phyloP scores from a whole-genome alignment of 1,140 invertebrate species.

The Notospermus geniculatus region DNA sequence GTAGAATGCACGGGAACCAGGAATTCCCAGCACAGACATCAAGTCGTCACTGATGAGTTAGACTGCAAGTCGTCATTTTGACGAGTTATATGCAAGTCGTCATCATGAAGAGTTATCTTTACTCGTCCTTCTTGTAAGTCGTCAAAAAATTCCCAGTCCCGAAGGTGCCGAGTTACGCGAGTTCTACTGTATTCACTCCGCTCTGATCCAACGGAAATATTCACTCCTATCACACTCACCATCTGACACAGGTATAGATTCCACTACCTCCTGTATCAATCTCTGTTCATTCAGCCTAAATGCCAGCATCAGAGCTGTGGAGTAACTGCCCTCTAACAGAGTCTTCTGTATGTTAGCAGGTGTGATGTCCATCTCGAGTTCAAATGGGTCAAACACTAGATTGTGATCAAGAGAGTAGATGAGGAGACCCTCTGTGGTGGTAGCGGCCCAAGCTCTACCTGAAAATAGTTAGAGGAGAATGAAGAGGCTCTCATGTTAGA shows the following conservation, averaged over 20 bases:
- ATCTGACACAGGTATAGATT: conserved; percentile 71
- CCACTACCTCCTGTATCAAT: conserved; percentile 79
- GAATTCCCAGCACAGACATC: no score
- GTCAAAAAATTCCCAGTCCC: no score
- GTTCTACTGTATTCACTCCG: no score
- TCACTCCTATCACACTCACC: conserved; percentile 63
- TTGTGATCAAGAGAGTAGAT: conserved; percentile 83
- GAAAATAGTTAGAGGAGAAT: conserved; percentile 20
- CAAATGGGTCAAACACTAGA: conserved; percentile 80
- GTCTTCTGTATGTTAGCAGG: conserved; percentile 62
- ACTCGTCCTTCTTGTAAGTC: no score
- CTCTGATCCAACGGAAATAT: background rate
- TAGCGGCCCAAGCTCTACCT: conserved; percentile 84
- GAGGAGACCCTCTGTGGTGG: conserved; percentile 89
- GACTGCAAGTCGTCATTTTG: no score
- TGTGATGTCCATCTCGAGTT: conserved; percentile 78
- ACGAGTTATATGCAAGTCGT: no score
- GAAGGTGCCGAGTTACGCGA: no score
- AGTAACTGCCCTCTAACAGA: conserved; percentile 66
- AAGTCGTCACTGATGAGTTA: no score
- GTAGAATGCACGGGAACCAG: no score
- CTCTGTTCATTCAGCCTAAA: conserved; percentile 81
- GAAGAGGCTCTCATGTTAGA: background rate
- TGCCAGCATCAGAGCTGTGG: conserved; percentile 77
- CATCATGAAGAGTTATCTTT: no score